Evolutionary conservation across 2,113 vertebrate genomes (phyloP).

Genomic region (Galeopterus variegatus): DNA sequence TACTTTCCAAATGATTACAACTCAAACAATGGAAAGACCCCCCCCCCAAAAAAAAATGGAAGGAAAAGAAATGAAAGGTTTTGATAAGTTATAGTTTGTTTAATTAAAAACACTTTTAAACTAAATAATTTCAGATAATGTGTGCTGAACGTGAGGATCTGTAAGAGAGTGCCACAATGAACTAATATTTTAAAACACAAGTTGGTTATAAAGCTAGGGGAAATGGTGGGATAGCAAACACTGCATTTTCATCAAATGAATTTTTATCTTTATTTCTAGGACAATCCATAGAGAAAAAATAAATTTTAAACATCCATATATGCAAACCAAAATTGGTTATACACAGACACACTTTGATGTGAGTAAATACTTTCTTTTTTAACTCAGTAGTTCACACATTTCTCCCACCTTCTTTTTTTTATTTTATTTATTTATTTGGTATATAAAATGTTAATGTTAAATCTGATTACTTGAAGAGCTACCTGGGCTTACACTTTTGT

Average conservation of each 20-base stretch:
- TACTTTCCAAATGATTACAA: background rate
- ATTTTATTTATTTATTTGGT: background rate
- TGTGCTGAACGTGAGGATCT: background rate
- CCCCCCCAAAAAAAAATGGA: background rate
- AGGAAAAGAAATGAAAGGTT: background rate
- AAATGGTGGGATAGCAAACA: background rate
- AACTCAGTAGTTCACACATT: background rate
- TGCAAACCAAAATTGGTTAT: background rate
- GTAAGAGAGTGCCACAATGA: background rate
- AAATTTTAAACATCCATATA: background rate
- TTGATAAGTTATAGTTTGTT: background rate
- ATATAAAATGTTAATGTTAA: background rate
- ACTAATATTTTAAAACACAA: background rate
- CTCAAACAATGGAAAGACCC: background rate
- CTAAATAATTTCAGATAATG: background rate
- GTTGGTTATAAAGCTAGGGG: background rate
- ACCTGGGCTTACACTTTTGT: background rate
- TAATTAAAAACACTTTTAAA: background rate
- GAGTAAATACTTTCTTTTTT: slow-evolving; percentile 28
- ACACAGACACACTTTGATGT: background rate
- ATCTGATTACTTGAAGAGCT: background rate
- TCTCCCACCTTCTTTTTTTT: background rate
- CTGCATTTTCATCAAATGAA: background rate
- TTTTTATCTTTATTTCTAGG: background rate
- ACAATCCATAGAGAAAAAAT: background rate